Evolutionary conservation across 2,113 vertebrate genomes (phyloP).

Genomic region (Synodontis membranacea): DNA sequence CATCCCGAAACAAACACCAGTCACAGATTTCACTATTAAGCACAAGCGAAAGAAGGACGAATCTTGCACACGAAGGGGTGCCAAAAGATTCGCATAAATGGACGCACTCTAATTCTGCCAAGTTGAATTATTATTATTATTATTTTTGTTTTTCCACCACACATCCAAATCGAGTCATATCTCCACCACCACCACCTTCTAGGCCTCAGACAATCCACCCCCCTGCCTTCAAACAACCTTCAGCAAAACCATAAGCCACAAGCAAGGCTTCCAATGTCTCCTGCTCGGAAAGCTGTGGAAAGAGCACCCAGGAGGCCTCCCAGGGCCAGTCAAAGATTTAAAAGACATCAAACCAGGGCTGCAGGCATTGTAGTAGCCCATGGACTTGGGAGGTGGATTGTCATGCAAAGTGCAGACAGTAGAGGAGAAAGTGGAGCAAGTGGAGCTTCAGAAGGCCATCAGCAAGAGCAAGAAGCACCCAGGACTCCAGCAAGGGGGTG

Average conservation of each 20-base stretch:
- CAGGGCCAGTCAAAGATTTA: constrained; percentile 59
- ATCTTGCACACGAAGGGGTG: not conserved
- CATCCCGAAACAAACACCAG: constrained; percentile 64
- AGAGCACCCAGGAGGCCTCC: constrained; percentile 51
- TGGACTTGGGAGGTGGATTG: constrained; percentile 77
- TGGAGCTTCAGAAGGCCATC: constrained; percentile 47
- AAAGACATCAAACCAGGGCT: constrained; percentile 71
- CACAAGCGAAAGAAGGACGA: not conserved
- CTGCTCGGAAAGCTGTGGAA: constrained; percentile 37
- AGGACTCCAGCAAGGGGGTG: constrained; percentile 51
- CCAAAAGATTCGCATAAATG: not conserved
- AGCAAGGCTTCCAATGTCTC: constrained; percentile 32
- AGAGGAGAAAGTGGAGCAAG: constrained; percentile 65
- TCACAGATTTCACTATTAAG: constrained; percentile 5
- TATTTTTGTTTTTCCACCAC: not conserved
- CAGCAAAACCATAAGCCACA: constrained; percentile 34
- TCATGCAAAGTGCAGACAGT: constrained; percentile 73
- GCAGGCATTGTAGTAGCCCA: constrained; percentile 68
- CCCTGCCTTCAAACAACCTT: constrained; percentile 51
- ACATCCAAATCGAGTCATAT: not conserved
- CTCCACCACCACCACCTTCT: constrained; percentile 7
- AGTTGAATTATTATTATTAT: constrained; percentile 13
- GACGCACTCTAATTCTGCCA: not conserved
- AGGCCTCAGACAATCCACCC: constrained; percentile 49
- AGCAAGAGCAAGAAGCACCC: constrained; percentile 46